These are phyloP conservation scores for Phaenicophaeus curvirostris DNA, from an alignment of 2,797 vertebrate species.

Conservation along the genomic window DNA sequence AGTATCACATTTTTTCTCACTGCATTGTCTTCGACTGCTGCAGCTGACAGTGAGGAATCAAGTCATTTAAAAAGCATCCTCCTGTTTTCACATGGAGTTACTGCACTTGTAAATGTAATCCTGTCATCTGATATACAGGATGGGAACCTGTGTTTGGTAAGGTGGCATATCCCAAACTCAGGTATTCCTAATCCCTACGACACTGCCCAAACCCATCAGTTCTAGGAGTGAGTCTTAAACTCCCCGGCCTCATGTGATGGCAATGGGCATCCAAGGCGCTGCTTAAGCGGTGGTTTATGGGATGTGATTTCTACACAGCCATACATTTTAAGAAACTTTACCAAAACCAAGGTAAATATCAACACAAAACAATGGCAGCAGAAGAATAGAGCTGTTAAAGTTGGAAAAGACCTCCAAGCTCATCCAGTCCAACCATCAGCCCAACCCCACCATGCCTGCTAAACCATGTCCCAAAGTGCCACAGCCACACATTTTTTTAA, in stretches of 20 bases:
- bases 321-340: background rate
- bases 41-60: constrained; percentile 11
- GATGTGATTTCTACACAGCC: background rate
- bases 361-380: background rate
- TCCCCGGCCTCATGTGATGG: background rate
- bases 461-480: too few species aligned
- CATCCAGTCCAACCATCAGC: too few species aligned
- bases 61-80: background rate
- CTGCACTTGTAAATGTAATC: background rate
- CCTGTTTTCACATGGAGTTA: background rate
- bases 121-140: background rate
- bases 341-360: background rate
- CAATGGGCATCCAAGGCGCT: background rate
- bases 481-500: too few species aligned
- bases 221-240: background rate
- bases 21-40: background rate
- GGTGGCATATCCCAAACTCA: background rate
- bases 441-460: too few species aligned
- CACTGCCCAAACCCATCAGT: background rate
- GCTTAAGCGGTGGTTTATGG: background rate
- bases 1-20: background rate
- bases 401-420: too few species aligned
- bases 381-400: too few species aligned
- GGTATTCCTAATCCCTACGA: background rate
- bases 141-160: background rate